Conservation (phyloP, 2,113 vertebrate genomes). For the Epinephelus fuscoguttatus region DNA sequence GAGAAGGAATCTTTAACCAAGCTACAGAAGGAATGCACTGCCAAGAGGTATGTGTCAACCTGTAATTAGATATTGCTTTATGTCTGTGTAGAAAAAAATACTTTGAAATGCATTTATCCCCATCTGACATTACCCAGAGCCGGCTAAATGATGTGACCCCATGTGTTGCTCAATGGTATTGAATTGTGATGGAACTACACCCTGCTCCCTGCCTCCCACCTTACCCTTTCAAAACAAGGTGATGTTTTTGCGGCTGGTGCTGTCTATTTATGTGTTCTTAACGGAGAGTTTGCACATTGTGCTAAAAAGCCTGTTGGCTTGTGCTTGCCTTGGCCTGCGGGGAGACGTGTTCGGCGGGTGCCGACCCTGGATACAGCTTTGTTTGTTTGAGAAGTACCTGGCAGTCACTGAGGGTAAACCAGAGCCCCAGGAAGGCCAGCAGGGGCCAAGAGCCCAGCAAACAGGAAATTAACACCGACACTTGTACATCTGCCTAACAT, state of each 20-base stretch:
- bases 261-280: slow-evolving; percentile 47
- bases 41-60: slow-evolving; percentile 91
- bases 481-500: slow-evolving; percentile 62
- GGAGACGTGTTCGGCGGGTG: slow-evolving; percentile 26
- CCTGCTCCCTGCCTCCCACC: slow-evolving; percentile 32
- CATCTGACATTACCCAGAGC: slow-evolving; percentile 51
- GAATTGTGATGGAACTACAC: slow-evolving; percentile 28
- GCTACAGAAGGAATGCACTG: slow-evolving; percentile 92
- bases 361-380: slow-evolving; percentile 50
- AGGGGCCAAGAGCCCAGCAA: slow-evolving; percentile 41
- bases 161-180: slow-evolving; percentile 5
- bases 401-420: slow-evolving; percentile 52
- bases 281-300: slow-evolving; percentile 55
- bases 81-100: slow-evolving; percentile 32
- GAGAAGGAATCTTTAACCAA: slow-evolving; percentile 90
- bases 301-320: slow-evolving; percentile 33
- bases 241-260: slow-evolving; percentile 35
- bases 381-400: slow-evolving; percentile 71
- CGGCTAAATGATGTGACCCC: slow-evolving; percentile 1
- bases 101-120: slow-evolving; percentile 3
- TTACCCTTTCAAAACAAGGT: slow-evolving; percentile 48
- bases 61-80: slow-evolving; percentile 66
- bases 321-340: slow-evolving; percentile 69
- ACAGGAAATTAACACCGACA: slow-evolving; percentile 73
- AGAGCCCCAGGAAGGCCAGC: slow-evolving; percentile 44